Evolutionary conservation across 2,888 invertebrate genomes (phyloP), one percentile per base, ranked within the genome.

Genomic region (Timandra comae): DNA sequence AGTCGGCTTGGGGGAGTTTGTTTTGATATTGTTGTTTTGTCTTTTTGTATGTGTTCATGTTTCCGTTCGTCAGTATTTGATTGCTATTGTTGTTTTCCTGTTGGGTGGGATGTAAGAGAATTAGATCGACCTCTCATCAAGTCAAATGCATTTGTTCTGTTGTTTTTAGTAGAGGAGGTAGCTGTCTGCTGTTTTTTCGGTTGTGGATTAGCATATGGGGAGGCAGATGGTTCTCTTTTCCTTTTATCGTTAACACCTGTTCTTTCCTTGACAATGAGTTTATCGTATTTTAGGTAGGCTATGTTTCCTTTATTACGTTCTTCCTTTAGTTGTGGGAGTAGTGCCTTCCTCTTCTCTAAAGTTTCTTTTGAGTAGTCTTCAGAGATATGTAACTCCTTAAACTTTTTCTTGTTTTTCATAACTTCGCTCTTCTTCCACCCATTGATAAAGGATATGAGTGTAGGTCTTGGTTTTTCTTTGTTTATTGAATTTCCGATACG

Each of bases 291-390:
- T 8, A 56, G 5, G 28, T 37, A 52, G 0, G 51, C 49, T 1
- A 29, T 23, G n/a, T 46, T 49, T 12, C 37, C 41, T 20, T 20
- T 20, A 5, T 5, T 2, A 20, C 20, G 45, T 13, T 44, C 48
- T 35, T 54, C 47, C 4, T 10, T 16, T 25, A 49, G 10, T 10
- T 47, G 10, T 3, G 41, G 23, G 34, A 38, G 43, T 7, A 51
- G 19, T 2, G 6, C 21, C 30, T 44, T 52, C 8, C 52, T 45
- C 7, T 30, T 49, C 22, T 46, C 42, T 3, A 52, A 20, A 0
- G 39, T 41, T 38, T 53, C 49, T 16, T 56, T 52, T 2, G 50
- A 30, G 20, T 38, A 54, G 9, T 52, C 53, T n/a, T 54, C 47
- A 0, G 35, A 29, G 0, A 52, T 35, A 27, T 49, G 37, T 2